Percentiles rank a stretch among this genome's conserved stretches.
Evolutionary conservation across 2,888 invertebrate genomes (phyloP).

Genomic region (Mellilla xanthometata): DNA sequence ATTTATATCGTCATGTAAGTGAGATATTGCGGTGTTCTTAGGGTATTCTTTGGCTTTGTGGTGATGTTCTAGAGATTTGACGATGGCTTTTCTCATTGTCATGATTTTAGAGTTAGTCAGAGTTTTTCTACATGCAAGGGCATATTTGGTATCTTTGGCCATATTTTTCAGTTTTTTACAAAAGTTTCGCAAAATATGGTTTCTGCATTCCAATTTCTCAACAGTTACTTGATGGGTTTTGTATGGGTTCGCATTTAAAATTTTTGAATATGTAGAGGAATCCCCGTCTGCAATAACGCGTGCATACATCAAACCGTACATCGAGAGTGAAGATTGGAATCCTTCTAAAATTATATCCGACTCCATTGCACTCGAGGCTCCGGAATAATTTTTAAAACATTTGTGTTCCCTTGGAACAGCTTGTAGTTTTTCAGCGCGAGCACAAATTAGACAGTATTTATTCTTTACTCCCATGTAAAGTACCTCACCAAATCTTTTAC

Average conservation of each 20-base stretch:
- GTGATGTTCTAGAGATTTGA: not conserved
- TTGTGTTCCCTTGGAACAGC: not conserved
- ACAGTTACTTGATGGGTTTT: not conserved
- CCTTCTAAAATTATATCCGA: not conserved
- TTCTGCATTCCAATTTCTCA: not conserved
- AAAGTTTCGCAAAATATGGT: not conserved
- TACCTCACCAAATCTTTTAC: not conserved
- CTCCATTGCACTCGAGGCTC: not conserved
- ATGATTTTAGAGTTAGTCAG: not conserved
- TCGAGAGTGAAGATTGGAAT: not conserved
- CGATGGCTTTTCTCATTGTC: not conserved
- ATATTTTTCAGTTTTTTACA: not conserved
- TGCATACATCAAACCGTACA: not conserved
- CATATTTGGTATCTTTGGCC: not conserved
- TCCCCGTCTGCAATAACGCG: not conserved
- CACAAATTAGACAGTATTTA: not conserved
- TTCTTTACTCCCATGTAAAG: conserved; percentile 1
- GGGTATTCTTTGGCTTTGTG: not conserved
- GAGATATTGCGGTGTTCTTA: not conserved
- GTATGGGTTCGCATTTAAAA: not conserved
- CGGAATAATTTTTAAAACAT: not conserved
- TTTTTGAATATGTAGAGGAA: not conserved
- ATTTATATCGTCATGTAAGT: not conserved
- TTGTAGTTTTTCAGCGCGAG: not conserved
- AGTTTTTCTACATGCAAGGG: not conserved